Evolutionary conservation across 2,113 vertebrate species (phyloP).

Genomic region (Corapipo altera): DNA sequence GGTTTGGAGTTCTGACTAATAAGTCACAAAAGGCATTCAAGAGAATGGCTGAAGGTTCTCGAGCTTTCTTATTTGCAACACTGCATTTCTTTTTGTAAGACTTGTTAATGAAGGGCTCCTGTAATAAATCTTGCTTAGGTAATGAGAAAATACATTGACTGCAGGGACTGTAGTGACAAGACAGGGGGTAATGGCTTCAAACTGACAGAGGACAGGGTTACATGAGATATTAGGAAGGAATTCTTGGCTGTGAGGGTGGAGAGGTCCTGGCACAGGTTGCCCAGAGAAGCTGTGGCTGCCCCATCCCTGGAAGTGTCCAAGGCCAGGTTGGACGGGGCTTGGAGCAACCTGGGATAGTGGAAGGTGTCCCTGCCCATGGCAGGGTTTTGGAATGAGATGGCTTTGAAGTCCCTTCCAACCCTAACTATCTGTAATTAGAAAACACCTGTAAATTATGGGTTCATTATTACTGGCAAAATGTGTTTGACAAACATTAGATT

Average conservation of each 20-base stretch:
- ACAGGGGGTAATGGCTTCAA: neutral
- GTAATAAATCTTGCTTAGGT: neutral
- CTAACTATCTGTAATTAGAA: neutral
- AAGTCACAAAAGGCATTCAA: neutral
- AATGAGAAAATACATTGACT: neutral
- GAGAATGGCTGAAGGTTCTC: neutral
- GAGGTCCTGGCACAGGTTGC: neutral
- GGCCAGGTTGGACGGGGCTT: accelerated
- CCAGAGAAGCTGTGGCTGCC: neutral
- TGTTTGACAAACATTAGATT: neutral
- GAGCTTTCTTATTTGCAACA: neutral
- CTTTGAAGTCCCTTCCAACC: neutral
- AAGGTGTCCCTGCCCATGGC: neutral
- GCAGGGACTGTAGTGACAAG: neutral
- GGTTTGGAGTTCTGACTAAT: neutral
- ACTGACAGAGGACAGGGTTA: neutral
- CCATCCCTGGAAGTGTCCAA: neutral
- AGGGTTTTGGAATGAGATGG: accelerated
- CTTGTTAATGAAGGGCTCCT: neutral
- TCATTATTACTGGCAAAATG: neutral
- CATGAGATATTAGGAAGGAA: neutral
- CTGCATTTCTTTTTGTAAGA: neutral
- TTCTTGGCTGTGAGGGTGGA: accelerated
- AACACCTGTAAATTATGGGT: neutral
- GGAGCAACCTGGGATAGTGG: accelerated